Evolutionary conservation across 2,113 vertebrate species (phyloP), one percentile per base, ranked within the genome.

Genomic region (Genyomyrus donnyi): DNA sequence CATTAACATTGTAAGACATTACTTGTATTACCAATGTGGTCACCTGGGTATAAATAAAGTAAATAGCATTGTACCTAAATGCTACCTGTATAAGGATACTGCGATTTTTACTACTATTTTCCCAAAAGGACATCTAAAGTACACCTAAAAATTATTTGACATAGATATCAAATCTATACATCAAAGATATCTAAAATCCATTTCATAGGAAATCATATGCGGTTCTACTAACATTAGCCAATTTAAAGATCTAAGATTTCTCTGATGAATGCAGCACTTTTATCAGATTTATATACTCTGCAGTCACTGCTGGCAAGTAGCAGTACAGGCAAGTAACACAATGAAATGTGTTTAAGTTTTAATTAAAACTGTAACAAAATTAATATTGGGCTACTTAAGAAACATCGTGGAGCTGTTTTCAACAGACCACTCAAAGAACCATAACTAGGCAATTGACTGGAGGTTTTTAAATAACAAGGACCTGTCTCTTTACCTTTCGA

Each of bases 401-500:
- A 49, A 85, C 45, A 49, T 6, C 1, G 3, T 31, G 24, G 49
- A 13, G n/a, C 27, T 87, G 10, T 45, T 45, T 88, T 88, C 8
- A 58, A 88, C 3, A 21, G 31, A 62, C 21, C 5, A 49, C 39
- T 58, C 31, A 88, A 62, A 88, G 35, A 35, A 17, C 27, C 39
- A 87, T 19, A 53, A 31, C 4, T 42, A 35, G 24, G 8, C 21
- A n/a, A 50, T 31, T 2, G 10, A 35, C 15, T 3, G 15, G 52
- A 88, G 39, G 87, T 8, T 45, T 21, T 87, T 53, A 83, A 52
- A 39, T n/a, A 80, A 89, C 15, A n/a, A 10, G 6, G 58, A 52
- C 48, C 45, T 8, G 1, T 3, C 3, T 31, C 39, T 58, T 97
- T 93, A 99, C 98, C 98, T 99, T 99, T 89, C 98, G 96, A 91